Percentiles rank a stretch among this genome's conserved stretches.
phyloP scores from a whole-genome alignment of 1,140 invertebrate species.

The Anthonomus grandis region DNA sequence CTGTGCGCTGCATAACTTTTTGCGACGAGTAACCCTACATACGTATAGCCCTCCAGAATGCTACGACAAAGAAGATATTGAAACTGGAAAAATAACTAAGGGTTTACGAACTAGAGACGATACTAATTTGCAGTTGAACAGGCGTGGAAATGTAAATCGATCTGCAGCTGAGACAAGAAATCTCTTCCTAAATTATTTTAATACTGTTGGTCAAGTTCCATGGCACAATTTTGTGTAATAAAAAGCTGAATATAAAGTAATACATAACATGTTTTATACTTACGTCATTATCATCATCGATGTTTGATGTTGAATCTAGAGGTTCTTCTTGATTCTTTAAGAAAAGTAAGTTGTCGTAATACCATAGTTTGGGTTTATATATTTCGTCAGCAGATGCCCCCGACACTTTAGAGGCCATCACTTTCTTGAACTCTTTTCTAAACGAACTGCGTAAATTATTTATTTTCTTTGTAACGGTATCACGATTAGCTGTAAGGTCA shows the following conservation, averaged over 20 bases:
- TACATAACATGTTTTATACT: conserved; percentile 5
- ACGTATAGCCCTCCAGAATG: neutral
- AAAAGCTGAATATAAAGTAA: neutral
- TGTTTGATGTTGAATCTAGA: conserved; percentile 3
- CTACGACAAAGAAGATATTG: neutral
- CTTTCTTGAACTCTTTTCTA: conserved; percentile 42
- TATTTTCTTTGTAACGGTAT: conserved; percentile 42
- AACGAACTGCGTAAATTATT: conserved; percentile 40
- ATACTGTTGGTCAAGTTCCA: conserved; percentile 5
- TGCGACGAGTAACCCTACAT: neutral
- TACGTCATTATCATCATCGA: conserved; percentile 3
- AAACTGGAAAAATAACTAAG: neutral
- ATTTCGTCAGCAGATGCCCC: conserved; percentile 32
- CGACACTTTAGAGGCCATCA: conserved; percentile 26
- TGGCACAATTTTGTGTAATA: neutral
- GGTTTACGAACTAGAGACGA: neutral
- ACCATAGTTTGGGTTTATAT: conserved; percentile 41
- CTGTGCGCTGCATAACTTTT: neutral
- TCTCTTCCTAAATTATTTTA: conserved; percentile 2
- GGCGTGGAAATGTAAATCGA: neutral
- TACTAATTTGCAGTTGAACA: neutral
- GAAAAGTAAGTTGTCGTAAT: conserved; percentile 38
- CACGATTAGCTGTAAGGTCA: conserved; percentile 31
- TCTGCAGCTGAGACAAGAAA: neutral
- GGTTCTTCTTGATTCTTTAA: conserved; percentile 27